Conservation (phyloP, 2,888 invertebrate species). For the Matsumyia berberina region DNA sequence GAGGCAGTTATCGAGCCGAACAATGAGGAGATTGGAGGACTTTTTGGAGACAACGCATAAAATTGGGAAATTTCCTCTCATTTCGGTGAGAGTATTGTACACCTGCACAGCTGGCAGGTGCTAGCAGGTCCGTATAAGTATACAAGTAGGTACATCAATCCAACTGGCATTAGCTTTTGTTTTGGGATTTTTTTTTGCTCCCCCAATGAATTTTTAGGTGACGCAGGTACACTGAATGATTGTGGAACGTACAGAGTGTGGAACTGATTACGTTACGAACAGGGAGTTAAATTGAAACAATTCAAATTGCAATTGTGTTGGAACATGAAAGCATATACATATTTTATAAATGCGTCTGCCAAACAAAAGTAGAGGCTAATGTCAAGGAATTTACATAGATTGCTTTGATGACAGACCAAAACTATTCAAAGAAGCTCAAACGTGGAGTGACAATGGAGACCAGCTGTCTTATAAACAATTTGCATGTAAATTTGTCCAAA, state of each 20-base stretch:
- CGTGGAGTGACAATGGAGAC: too few species aligned
- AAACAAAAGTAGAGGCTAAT: too few species aligned
- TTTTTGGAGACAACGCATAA: constrained; percentile 2
- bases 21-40: neutral
- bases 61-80: constrained; percentile 13
- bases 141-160: too few species aligned
- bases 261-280: neutral
- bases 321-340: too few species aligned
- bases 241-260: constrained; percentile 12
- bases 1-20: neutral
- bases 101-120: neutral
- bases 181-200: constrained; percentile 42
- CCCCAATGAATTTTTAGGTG: constrained; percentile 20
- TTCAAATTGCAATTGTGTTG: too few species aligned
- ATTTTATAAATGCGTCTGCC: too few species aligned
- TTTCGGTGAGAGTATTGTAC: neutral
- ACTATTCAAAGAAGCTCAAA: too few species aligned
- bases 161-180: constrained; percentile 8
- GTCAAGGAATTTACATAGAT: too few species aligned
- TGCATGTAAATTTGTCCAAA: too few species aligned
- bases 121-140: neutral
- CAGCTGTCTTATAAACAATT: too few species aligned
- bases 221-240: constrained; percentile 11
- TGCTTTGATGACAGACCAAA: too few species aligned
- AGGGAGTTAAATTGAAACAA: too few species aligned